Base-by-base conservation (phyloP, 2,113 vertebrate genomes). In the Noturus placidus region DNA sequence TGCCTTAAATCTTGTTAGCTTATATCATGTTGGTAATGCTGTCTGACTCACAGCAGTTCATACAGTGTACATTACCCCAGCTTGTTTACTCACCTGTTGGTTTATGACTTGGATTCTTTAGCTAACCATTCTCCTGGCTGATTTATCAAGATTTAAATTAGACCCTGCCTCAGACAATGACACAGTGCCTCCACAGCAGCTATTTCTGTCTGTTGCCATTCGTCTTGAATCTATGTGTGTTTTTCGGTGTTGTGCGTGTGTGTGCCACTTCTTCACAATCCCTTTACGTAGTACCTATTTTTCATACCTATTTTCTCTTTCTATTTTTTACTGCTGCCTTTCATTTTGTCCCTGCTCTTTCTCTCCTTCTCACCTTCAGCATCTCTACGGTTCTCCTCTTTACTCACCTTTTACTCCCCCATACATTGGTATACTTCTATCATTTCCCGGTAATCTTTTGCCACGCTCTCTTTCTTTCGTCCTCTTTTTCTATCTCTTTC, bases 171-270 rank as follows among this genome's bases (percentile, higher is more conserved):
- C 30, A 50, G 82, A 17, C 67, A 91, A 92, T 92, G 92, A 91
- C 94, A 92, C 81, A 57, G 88, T 90, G 89, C 90, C 84, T 59
- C 90, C 88, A 38, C 93, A 87, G 88, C 56, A 67, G 92, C 81
- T 76, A 57, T 91, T 82, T 92, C 80, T 85, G 81, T 93, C 92
- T 91, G 92, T 92, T 82, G 77, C 92, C 93, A 91, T 89, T 93
- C 91, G 78, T 92, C 79, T 93, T 46, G 57, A 87, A 61, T 87
- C n/a, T 89, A n/a, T 84, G 69, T 86, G 30, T 94, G 92, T 93
- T 57, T 57, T 38, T 76, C 9, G 15, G 54, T 74, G 69, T 80
- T 82, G 90, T 91, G 91, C 1, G 63, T 89, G 30, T 91, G 92
- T 93, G 86, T 92, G 69, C 86, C 67, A 59, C 63, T 83, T 86